phyloP scores from a whole-genome alignment of 2,113 vertebrate genomes.

The Dromas ardeola region DNA sequence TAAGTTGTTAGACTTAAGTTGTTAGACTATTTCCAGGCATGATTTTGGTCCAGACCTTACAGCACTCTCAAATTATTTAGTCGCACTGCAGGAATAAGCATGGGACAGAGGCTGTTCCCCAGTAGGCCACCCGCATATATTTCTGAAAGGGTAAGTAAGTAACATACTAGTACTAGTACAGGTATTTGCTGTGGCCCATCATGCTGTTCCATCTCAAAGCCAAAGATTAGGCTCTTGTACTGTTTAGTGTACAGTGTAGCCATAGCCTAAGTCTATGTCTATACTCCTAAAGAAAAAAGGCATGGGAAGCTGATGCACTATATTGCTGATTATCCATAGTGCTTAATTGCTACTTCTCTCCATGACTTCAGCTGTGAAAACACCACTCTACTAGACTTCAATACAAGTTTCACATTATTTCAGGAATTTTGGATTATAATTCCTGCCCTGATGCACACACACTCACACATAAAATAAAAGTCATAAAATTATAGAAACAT shows the following conservation, averaged over 20 bases:
- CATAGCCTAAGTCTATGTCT: not conserved
- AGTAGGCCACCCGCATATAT: not conserved
- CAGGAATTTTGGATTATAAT: not conserved
- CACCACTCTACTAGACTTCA: not conserved
- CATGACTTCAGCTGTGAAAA: not conserved
- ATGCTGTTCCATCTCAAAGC: not conserved
- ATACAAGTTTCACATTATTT: not conserved
- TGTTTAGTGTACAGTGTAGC: not conserved
- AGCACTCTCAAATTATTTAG: not conserved
- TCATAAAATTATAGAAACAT: not conserved
- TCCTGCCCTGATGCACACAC: not conserved
- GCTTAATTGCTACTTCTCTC: not conserved
- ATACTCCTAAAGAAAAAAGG: not conserved
- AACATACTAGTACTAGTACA: not conserved
- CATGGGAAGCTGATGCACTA: not conserved
- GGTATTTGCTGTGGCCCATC: not conserved
- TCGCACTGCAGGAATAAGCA: not conserved
- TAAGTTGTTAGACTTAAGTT: not conserved
- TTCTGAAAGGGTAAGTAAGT: not conserved
- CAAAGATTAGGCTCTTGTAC: not conserved
- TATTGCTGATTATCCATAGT: not conserved
- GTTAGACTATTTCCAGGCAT: not conserved
- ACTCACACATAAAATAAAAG: not conserved
- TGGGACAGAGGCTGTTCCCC: not conserved
- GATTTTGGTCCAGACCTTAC: not conserved